Evolutionary conservation across 2,797 vertebrate species (phyloP).

Genomic region (Hyperoplus immaculatus): DNA sequence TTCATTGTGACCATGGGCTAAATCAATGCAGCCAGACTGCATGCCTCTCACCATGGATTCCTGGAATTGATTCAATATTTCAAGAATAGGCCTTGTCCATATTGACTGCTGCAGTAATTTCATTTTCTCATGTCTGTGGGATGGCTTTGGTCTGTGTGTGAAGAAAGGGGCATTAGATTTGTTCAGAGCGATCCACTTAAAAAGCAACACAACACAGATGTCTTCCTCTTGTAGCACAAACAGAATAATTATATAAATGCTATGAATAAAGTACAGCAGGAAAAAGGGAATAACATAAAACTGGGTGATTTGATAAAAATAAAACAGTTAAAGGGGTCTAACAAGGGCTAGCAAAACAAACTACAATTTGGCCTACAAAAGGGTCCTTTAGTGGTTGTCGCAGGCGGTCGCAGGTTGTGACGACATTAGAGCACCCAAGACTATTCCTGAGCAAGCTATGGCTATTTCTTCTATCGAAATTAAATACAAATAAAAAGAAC

Average conservation of each 20-base stretch:
- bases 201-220: background rate
- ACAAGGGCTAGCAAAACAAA: background rate
- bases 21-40: constrained; percentile 73
- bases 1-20: constrained; percentile 71
- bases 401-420: constrained; percentile 17
- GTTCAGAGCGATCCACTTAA: background rate
- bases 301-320: too few species aligned
- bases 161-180: background rate
- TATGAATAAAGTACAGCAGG: background rate
- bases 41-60: constrained; percentile 66
- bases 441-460: constrained; percentile 42
- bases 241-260: background rate
- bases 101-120: constrained; percentile 67
- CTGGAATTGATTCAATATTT: constrained; percentile 78
- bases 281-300: background rate
- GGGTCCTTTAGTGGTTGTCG: constrained; percentile 40
- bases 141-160: constrained; percentile 1
- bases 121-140: constrained; percentile 57
- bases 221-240: background rate
- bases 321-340: background rate
- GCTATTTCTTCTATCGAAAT: background rate
- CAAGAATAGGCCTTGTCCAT: constrained; percentile 66
- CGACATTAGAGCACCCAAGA: background rate
- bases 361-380: constrained; percentile 48
- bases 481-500: background rate